These are phyloP conservation scores for Myotis lucifugus DNA, from an alignment of 2,113 vertebrate species.

Conservation along the genomic window DNA sequence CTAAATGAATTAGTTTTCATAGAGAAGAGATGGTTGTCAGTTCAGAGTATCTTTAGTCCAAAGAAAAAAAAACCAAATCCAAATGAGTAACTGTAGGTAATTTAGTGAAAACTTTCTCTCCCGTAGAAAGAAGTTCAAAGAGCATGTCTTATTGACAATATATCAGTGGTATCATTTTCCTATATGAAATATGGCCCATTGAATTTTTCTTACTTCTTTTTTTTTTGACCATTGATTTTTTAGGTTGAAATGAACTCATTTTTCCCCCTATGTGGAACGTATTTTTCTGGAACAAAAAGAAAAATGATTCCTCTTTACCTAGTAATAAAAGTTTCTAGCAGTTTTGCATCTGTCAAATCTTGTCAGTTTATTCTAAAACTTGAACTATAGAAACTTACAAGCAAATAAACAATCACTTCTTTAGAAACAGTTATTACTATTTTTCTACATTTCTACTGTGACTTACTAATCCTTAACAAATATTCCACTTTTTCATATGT, in stretches of 20 bases:
- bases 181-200: conserved; percentile 37
- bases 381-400: background rate
- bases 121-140: background rate
- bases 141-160: conserved; percentile 34
- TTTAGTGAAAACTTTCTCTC: conserved; percentile 34
- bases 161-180: conserved; percentile 54
- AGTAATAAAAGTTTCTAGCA: conserved; percentile 53
- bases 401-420: conserved; percentile 25
- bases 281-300: conserved; percentile 60
- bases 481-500: conserved; percentile 7
- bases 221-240: conserved; percentile 40
- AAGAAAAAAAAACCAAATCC: background rate
- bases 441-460: background rate
- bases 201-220: conserved; percentile 49
- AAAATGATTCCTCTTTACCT: conserved; percentile 59
- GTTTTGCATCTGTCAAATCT: conserved; percentile 59
- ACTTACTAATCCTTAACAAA: background rate
- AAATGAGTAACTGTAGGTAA: background rate
- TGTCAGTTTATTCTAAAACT: conserved; percentile 52
- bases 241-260: conserved; percentile 55
- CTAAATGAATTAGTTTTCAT: conserved; percentile 17
- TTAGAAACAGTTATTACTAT: background rate
- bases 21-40: background rate
- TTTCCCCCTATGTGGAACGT: background rate
- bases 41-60: background rate